Base-by-base conservation (phyloP, 2,888 invertebrate species). In the Dicyrtomina minuta region DNA sequence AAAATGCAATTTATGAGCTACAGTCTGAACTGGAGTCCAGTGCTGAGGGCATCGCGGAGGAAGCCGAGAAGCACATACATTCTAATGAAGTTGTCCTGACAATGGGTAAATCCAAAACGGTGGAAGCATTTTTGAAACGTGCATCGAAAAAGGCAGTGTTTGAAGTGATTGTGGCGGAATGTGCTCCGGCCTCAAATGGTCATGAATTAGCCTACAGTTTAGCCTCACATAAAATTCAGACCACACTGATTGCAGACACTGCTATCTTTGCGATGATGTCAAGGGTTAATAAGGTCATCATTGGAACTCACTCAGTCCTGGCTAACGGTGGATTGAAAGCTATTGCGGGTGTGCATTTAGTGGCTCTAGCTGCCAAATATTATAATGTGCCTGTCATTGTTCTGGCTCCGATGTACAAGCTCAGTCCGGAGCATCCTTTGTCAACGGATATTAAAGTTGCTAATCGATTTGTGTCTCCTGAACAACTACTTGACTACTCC, bases 181-280 rank as follows among this genome's bases (percentile, higher is more conserved):
- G 89, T 75, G 88, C 89, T 0, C 86, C 86, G 2, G 83, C 82
- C 73, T 84, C 82, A 79, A 82, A 83, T 72, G 93, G 93, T 39
- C 93, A 93, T 80, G 87, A 89, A 77, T 86, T 96, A 84, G 95
- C 95, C 6, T 84, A 86, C 0, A 90, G 88, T 79, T 84, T 96
- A 75, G 88, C 90, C 2, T 87, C 88, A 71, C 87, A 86, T 56
- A 88, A 88, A 78, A 91, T 95, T 20, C 88, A 90, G 79, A 92
- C 94, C 0, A 93, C 92, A 0, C 84, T 96, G 2, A 91, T 96
- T 78, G 88, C 90, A 51, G 92, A 93, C 80, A 88, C 90, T 0
- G 89, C 92, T 1, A 89, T 94, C 51, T 95, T 92, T 82, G 94
- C 93, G 0, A 90, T 96, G 84, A 96, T 96, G 96, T 90, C 94